Conservation (phyloP, 2,797 vertebrate species). For the Aeoliscus strigatus region DNA sequence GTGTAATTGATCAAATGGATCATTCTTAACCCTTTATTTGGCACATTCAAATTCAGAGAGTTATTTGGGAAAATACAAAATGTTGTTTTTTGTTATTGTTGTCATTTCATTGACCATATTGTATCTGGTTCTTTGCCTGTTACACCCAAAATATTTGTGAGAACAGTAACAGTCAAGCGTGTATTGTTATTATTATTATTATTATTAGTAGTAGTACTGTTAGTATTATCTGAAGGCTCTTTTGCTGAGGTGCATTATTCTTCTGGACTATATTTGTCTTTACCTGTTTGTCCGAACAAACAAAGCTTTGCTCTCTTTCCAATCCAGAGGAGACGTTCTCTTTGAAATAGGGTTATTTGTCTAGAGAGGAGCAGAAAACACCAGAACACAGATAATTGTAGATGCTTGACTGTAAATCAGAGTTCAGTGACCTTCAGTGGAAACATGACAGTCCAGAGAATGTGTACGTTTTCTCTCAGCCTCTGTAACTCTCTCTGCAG, state of each 20-base stretch:
- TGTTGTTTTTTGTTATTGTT: no score
- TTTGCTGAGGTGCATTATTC: background rate
- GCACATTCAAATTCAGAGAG: no score
- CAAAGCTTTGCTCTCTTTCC: background rate
- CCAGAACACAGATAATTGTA: slow-evolving; percentile 42
- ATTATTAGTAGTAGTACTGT: no score
- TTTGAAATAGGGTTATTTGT: background rate
- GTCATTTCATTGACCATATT: no score
- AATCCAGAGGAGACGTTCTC: background rate
- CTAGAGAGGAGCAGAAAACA: slow-evolving; percentile 41
- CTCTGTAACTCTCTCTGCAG: slow-evolving; percentile 6
- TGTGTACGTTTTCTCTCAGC: slow-evolving; percentile 37
- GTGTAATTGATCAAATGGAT: no score
- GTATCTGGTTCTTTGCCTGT: no score
- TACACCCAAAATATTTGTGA: no score
- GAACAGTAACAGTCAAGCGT: no score
- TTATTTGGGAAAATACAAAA: no score
- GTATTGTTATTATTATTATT: no score
- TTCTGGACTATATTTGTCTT: background rate
- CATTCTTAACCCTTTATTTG: no score
- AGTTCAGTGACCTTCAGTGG: slow-evolving; percentile 54
- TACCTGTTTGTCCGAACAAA: background rate
- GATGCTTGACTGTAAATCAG: slow-evolving; percentile 31
- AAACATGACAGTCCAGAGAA: slow-evolving; percentile 39
- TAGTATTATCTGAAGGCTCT: no score